Percentiles rank a stretch among this genome's conserved stretches.
phyloP scores from a whole-genome alignment of 1,140 invertebrate species.

The Procambarus clarkii region DNA sequence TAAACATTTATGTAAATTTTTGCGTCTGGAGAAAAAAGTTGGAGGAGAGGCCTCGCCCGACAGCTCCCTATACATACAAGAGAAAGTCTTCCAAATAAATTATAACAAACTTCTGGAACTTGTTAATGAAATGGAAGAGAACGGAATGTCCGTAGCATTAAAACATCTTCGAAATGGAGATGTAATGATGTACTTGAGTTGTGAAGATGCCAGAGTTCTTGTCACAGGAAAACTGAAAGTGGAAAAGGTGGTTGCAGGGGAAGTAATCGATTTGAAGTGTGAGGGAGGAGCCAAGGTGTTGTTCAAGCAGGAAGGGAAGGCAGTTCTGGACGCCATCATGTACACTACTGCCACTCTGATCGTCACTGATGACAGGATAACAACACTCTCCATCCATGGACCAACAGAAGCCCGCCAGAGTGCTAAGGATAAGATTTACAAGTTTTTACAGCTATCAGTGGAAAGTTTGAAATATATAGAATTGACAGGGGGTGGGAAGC shows the following conservation, averaged over 20 bases:
- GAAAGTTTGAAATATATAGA: background rate
- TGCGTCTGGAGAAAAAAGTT: background rate
- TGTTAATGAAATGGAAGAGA: background rate
- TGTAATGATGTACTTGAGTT: background rate
- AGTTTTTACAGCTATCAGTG: background rate
- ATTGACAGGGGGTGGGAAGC: background rate
- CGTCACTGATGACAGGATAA: conserved; percentile 21
- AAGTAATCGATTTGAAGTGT: conserved; percentile 19
- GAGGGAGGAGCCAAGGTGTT: background rate
- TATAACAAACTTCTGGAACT: background rate
- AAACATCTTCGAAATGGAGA: conserved; percentile 10
- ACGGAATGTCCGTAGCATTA: background rate
- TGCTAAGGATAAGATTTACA: background rate
- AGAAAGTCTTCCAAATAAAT: background rate
- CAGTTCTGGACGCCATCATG: conserved; percentile 14
- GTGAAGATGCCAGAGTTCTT: background rate
- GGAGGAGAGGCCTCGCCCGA: background rate
- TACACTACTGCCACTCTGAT: conserved; percentile 11
- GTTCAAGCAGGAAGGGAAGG: conserved; percentile 7
- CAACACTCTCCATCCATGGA: conserved; percentile 39
- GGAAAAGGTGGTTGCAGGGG: conserved; percentile 5
- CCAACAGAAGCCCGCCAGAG: background rate
- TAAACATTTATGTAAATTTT: background rate
- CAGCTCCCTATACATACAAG: conserved; percentile 5
- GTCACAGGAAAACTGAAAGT: background rate